Base-by-base conservation (phyloP, 2,888 invertebrate genomes). In the Strigamia transsilvanica region DNA sequence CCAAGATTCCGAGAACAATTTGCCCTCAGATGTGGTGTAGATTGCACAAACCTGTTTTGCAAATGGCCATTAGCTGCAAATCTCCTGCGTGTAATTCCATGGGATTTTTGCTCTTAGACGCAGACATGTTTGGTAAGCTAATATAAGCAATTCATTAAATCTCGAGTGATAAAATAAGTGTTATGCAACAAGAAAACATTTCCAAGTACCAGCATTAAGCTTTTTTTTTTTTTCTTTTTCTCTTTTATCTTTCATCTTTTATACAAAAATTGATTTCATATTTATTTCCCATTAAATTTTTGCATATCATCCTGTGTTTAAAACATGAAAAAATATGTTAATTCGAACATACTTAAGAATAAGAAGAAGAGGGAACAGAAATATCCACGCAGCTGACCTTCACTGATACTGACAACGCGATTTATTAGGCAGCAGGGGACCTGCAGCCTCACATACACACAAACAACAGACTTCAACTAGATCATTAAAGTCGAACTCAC, bases 331-430 rank as follows among this genome's bases (percentile, higher is more conserved):
- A 32, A 73, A 73, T 73, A 73, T 73, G 73, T 73, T 73, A 73
- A 73, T 73, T 27, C 73, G 27, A 73, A 73, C 73, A 73, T 73
- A 66, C 66, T 66, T 66, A 66, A 66, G 66, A 61, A 27, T 27
- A 38, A 38, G 38, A 66, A 18, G 27, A 56, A 73, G 73, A 73
- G 73, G 73, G 73, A 73, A 73, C 73, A 73, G 73, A 73, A 73
- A 73, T 73, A 73, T 73, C 73, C 73, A 73, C 73, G 73, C 73
- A 32, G 73, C 73, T 73, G 73, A 73, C 73, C 73, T 73, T 73
- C 73, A 73, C 73, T 73, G 73, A 73, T 73, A 73, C 73, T 73
- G 73, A 73, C 73, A 73, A 73, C 73, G 73, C 73, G 73, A 73
- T 73, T 73, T 73, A 73, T 73, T 73, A 73, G 73, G 73, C 73